These are phyloP conservation scores for Apotomis capreana DNA, from an alignment of 2,888 invertebrate species.

Conservation along the genomic window DNA sequence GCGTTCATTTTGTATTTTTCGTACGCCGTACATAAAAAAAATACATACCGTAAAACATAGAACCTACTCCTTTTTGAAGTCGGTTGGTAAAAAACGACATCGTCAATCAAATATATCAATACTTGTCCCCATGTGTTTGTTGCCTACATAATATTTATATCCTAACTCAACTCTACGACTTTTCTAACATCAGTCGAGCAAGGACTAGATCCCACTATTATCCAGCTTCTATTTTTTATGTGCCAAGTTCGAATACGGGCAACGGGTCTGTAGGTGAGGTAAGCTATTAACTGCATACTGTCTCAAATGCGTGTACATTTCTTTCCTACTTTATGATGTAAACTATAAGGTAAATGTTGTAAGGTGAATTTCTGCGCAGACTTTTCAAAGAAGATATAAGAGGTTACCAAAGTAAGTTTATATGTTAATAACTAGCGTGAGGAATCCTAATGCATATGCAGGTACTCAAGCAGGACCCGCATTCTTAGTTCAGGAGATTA, in stretches of 20 bases:
- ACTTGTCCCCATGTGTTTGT: too few relatives aligned
- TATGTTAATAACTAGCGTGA: constrained; percentile 65
- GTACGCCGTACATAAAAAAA: too few relatives aligned
- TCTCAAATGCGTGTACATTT: neutral
- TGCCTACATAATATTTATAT: too few relatives aligned
- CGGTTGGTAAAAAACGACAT: too few relatives aligned
- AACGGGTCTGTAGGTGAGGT: constrained; percentile 82
- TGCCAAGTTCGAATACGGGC: constrained; percentile 79
- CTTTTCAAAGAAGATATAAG: neutral
- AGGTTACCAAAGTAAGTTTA: constrained; percentile 20
- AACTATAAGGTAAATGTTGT: neutral
- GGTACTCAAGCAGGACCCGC: constrained; percentile 58
- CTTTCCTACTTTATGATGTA: neutral
- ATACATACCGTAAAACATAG: too few relatives aligned
- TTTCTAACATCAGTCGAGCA: constrained; percentile 45
- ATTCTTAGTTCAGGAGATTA: constrained; percentile 42
- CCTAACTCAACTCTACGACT: too few relatives aligned
- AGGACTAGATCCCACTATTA: constrained; percentile 77
- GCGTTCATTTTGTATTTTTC: too few relatives aligned
- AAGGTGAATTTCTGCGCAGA: neutral
- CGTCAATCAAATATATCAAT: neutral
- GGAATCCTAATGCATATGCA: constrained; percentile 77
- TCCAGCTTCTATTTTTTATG: constrained; percentile 78
- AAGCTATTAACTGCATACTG: neutral
- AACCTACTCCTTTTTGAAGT: too few relatives aligned